Evolutionary conservation across 2,113 vertebrate species (phyloP), one percentile per base, ranked within the genome.

Genomic region (Platysteira castanea): DNA sequence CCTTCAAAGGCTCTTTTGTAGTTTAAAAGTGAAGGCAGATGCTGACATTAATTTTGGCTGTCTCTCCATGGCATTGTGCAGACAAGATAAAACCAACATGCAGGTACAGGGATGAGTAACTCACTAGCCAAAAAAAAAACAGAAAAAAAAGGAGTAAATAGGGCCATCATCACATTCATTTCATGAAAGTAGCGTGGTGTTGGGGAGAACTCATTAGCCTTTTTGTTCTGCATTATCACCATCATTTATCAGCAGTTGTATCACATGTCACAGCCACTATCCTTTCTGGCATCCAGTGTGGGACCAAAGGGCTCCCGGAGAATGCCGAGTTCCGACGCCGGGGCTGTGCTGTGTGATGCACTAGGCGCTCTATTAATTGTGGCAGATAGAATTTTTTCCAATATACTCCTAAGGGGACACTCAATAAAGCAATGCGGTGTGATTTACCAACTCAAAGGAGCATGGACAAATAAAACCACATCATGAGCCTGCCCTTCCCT

Each of bases 371-470:
- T 81, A 96, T 97, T 97, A 95, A 97, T 97, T 96, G 92, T 97
- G 95, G 87, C 92, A 97, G 95, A 96, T 87, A 87, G 79, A 96
- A 89, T 90, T 96, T 96, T 94, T 96, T 96, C 89, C 95, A 96
- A 94, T 97, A 95, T 86, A 86, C 87, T 91, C 82, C 89, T 96
- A 96, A 96, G 94, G 75, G 91, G 84, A 81, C 79, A 91, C 93
- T 96, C 95, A 97, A 90, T 96, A 96, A 96, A 91, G 89, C 94
- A 93, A 81, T 90, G 78, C 86, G 78, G 64, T 84, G 92, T 96
- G 95, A 95, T 96, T 96, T 97, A 89, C 92, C 95, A 91, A 93
- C 82, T 96, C 91, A 68, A 84, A 90, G 92, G 63, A 91, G 87
- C 92, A 89, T n/a, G 75, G 81, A 80, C 81, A 94, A 94, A 96